Evolutionary conservation across 1,140 invertebrate species (phyloP), one percentile per base, ranked within the genome.

Genomic region (Achatina immaculata): DNA sequence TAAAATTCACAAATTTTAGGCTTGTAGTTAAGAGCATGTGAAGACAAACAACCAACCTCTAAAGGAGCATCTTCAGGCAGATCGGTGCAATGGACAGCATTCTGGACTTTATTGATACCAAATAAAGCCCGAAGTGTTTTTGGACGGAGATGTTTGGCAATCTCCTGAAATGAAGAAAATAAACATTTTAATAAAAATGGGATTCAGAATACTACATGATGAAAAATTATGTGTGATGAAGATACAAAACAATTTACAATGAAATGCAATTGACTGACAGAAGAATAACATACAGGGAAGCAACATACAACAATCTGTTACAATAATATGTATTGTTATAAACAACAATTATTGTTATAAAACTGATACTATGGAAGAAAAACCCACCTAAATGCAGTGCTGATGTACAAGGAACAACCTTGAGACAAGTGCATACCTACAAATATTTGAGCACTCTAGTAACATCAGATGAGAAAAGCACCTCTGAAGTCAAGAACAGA

Each of bases 11-110:
- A n/a, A n/a, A n/a, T n/a, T n/a, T n/a, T n/a, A n/a, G n/a, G n/a
- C n/a, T n/a, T n/a, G n/a, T n/a, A n/a, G n/a, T n/a, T n/a, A n/a
- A n/a, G n/a, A n/a, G n/a, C n/a, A n/a, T n/a, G 21, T 66, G 24
- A 73, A 6, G 34, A 40, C 21, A 51, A 45, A 74, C 34, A 2
- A 77, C 82, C 68, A 74, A 95, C 94, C 93, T 98, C 97, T 78
- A 97, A 90, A 58, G 94, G 86, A 1, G 95, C 95, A 92, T 98
- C 97, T 88, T 97, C 96, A 0, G 94, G 93, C 74, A 99, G 92
- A 93, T 99, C 97, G 45, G 97, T 98, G 88, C 96, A 98, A 90
- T 98, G 97, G 9, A 98, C 92, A 14, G 95, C 96, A 92, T 98
- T 99, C 88, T 95, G 93, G 34, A 97, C 94, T 92, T 95, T 96